These are phyloP conservation scores for Apolygus lucorum DNA, from an alignment of 1,140 invertebrate species.

Conservation along the genomic window DNA sequence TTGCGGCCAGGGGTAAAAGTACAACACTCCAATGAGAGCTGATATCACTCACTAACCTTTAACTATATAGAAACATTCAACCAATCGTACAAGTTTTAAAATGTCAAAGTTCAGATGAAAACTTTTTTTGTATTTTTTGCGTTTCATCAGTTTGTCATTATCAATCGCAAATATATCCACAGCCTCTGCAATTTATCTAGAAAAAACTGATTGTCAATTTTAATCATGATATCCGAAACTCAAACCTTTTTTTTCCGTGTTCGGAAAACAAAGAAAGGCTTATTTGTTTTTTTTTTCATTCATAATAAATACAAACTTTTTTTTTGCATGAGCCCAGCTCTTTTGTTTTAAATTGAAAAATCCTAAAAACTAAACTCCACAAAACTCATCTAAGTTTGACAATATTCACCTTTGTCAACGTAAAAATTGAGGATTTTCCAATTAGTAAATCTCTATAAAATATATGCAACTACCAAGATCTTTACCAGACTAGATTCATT, in stretches of 20 bases:
- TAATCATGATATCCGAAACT: neutral
- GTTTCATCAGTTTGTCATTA: conserved; percentile 16
- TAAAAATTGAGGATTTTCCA: neutral
- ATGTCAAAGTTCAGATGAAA: neutral
- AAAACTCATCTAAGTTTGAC: neutral
- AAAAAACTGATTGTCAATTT: conserved; percentile 19
- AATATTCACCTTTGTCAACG: neutral
- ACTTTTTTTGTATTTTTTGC: neutral
- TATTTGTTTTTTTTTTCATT: neutral
- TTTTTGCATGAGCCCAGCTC: conserved; percentile 10
- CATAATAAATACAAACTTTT: neutral
- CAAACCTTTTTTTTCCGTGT: too few species aligned
- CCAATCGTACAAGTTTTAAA: neutral
- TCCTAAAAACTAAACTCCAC: neutral
- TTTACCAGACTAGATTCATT: conserved; percentile 12
- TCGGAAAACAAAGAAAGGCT: neutral
- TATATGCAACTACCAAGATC: conserved; percentile 9
- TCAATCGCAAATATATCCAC: conserved; percentile 17
- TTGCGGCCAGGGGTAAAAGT: too few species aligned
- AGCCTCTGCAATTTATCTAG: conserved; percentile 14
- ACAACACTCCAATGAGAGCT: too few species aligned
- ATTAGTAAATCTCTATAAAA: neutral
- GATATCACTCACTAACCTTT: neutral
- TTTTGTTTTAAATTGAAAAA: neutral
- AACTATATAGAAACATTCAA: neutral